These are phyloP conservation scores for Heterotis niloticus DNA, from an alignment of 2,113 vertebrate species.

Conservation along the genomic window DNA sequence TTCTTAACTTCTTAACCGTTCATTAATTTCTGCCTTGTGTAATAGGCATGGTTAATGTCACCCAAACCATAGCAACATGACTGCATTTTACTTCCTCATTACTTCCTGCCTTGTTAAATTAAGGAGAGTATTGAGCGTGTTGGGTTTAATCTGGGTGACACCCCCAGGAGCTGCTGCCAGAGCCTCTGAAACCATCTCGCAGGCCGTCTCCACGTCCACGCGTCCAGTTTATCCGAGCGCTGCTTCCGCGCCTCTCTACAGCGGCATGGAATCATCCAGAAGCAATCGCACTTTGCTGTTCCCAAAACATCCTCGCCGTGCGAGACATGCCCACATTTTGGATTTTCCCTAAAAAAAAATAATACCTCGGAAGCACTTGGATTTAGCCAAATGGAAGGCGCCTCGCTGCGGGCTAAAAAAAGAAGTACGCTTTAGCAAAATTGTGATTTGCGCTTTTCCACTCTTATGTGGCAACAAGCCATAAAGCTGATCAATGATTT, in stretches of 20 bases:
- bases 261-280: too few species aligned
- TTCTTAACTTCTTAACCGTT: background rate
- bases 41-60: background rate
- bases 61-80: constrained; percentile 50
- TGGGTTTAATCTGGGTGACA: constrained; percentile 68
- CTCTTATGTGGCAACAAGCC: constrained; percentile 39
- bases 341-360: background rate
- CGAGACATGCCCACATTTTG: background rate
- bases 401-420: background rate
- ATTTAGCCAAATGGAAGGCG: background rate
- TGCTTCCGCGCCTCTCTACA: too few species aligned
- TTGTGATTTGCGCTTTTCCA: background rate
- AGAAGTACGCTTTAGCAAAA: background rate
- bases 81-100: constrained; percentile 68
- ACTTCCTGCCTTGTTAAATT: constrained; percentile 59
- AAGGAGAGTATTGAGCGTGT: constrained; percentile 50
- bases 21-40: background rate
- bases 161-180: constrained; percentile 59
- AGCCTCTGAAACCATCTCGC: constrained; percentile 55
- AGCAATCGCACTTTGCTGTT: background rate
- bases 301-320: too few species aligned
- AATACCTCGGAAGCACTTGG: background rate
- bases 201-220: constrained; percentile 30
- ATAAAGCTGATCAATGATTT: constrained; percentile 57
- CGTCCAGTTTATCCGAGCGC: background rate